These are phyloP conservation scores for Atrichornis clamosus DNA, from an alignment of 2,113 vertebrate species.

Conservation along the genomic window DNA sequence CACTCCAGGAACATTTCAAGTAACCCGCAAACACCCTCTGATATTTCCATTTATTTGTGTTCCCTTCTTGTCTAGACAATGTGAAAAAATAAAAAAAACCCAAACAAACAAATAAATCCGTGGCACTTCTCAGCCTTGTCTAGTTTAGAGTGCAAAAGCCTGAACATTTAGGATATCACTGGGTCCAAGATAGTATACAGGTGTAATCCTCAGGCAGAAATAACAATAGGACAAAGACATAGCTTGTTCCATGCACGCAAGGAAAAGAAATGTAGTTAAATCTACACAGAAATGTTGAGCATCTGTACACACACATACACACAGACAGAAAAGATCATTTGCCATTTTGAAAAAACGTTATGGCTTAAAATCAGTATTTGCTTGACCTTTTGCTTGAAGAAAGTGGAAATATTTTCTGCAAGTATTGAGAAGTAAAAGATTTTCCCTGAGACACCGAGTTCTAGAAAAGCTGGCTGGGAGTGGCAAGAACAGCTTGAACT, in stretches of 20 bases:
- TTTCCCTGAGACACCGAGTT: neutral
- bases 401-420: neutral
- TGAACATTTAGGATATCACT: neutral
- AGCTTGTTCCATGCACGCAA: neutral
- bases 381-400: neutral
- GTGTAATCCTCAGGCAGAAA: neutral
- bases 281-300: neutral
- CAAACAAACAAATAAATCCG: neutral
- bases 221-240: neutral
- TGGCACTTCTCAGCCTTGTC: neutral
- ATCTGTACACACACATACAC: fast-evolving
- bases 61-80: neutral
- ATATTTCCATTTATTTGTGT: neutral
- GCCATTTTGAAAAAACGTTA: neutral
- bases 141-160: neutral
- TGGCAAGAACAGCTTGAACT: neutral
- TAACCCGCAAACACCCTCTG: neutral
- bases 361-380: neutral
- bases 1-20: neutral
- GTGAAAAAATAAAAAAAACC: fast-evolving
- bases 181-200: neutral
- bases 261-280: neutral
- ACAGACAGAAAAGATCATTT: neutral
- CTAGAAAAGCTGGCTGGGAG: neutral
- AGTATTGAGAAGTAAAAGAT: neutral